Conservation (phyloP, 2,797 vertebrate genomes). For the Hapalemur alaotrensis region DNA sequence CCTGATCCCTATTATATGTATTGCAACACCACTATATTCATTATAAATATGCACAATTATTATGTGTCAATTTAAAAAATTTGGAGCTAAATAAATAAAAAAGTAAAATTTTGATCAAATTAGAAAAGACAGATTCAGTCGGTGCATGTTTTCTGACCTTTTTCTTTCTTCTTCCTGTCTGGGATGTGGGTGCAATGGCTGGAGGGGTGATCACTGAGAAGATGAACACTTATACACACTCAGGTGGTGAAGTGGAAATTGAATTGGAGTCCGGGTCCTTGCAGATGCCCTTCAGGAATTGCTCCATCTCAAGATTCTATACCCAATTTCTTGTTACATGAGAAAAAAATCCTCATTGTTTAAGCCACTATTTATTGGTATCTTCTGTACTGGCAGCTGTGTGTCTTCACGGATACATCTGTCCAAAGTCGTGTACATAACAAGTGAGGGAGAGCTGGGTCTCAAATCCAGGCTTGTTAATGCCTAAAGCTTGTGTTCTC, state of each 20-base stretch:
- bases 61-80: not conserved
- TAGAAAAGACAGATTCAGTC: not conserved
- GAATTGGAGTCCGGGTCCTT: not conserved
- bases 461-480: not conserved
- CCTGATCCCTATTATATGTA: not conserved
- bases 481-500: not conserved
- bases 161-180: not conserved
- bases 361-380: not conserved
- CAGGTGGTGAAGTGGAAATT: not conserved
- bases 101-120: not conserved
- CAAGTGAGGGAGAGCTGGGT: not conserved
- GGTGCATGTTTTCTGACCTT: not conserved
- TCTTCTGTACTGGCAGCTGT: not conserved
- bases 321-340: not conserved
- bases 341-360: not conserved
- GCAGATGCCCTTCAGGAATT: not conserved
- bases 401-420: not conserved
- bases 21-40: not conserved
- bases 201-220: not conserved
- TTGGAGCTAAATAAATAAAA: not conserved
- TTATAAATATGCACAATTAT: not conserved
- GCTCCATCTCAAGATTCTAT: not conserved
- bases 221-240: rapidly evolving
- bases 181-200: not conserved
- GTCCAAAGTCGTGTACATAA: not conserved